phyloP scores from a whole-genome alignment of 2,113 vertebrate species.

The Cheilinus undulatus region DNA sequence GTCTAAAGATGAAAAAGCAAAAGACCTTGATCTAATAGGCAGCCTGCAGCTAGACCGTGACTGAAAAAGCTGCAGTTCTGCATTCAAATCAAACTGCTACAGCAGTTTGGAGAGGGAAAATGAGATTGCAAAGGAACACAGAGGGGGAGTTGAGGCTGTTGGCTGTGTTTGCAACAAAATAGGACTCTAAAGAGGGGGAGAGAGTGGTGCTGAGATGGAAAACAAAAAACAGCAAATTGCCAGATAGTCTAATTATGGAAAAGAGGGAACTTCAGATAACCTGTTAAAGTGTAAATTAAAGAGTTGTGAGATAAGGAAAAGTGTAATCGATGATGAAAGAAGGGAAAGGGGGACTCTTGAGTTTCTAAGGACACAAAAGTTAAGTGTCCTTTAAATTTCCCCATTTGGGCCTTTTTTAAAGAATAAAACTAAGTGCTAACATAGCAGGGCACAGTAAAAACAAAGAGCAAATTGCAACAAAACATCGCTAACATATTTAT shows the following conservation, averaged over 20 bases:
- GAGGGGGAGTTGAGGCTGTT: slow-evolving; percentile 33
- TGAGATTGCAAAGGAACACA: slow-evolving; percentile 54
- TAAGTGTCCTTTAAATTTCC: not conserved
- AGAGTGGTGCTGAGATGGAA: slow-evolving; percentile 4
- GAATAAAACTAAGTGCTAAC: too few species aligned
- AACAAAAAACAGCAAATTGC: slow-evolving; percentile 22
- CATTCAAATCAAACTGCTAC: slow-evolving; percentile 70
- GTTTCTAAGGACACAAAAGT: not conserved
- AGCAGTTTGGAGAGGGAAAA: slow-evolving; percentile 53
- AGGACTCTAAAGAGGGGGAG: slow-evolving; percentile 6
- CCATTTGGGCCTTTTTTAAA: too few species aligned
- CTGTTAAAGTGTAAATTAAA: slow-evolving; percentile 17
- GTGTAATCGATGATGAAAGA: not conserved
- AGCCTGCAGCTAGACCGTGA: slow-evolving; percentile 55
- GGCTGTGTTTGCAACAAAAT: slow-evolving; percentile 55
- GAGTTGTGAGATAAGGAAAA: not conserved
- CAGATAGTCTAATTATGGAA: slow-evolving; percentile 25
- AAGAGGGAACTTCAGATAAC: not conserved
- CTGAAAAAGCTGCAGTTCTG: slow-evolving; percentile 50
- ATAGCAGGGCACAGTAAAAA: too few species aligned
- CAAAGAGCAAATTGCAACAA: too few species aligned
- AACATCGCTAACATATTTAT: too few species aligned
- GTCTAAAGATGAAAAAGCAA: slow-evolving; percentile 57
- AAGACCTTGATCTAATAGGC: slow-evolving; percentile 66
- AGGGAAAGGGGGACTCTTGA: not conserved